Conservation (phyloP, 2,113 vertebrate species). For the Eudyptes chrysolophus region DNA sequence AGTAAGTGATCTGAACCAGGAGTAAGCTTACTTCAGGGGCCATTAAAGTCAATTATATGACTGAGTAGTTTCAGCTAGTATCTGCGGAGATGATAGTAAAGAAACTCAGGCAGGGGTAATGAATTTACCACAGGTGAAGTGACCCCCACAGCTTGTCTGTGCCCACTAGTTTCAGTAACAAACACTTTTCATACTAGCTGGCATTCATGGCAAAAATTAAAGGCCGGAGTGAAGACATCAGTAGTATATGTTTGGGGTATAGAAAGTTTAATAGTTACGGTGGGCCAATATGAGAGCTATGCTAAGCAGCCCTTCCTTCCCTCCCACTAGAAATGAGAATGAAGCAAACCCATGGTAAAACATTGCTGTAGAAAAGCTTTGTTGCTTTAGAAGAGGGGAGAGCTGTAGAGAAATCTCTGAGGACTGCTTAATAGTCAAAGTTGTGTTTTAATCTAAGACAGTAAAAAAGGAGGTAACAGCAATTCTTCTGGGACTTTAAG, state of each 20-base stretch:
- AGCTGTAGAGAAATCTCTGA: not conserved
- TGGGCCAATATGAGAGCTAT: not conserved
- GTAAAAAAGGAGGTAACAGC: not conserved
- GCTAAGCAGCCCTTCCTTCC: not conserved
- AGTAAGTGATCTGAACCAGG: conserved; percentile 20
- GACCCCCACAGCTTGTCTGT: not conserved
- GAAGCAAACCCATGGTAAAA: not conserved
- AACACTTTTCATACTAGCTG: not conserved
- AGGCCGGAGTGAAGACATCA: not conserved
- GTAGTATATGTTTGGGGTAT: not conserved
- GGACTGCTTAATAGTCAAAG: not conserved
- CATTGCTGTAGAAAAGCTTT: not conserved
- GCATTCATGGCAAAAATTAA: not conserved
- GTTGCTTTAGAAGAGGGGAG: not conserved
- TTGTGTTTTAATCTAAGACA: not conserved
- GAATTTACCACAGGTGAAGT: not conserved
- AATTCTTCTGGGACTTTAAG: not conserved
- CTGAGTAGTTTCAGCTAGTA: not conserved
- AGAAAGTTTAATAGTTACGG: not conserved
- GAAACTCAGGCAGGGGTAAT: not conserved
- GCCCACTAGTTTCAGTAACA: not conserved
- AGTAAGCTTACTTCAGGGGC: not conserved
- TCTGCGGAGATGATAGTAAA: not conserved
- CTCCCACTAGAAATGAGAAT: not conserved
- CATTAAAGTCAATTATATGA: conserved; percentile 38